Percentiles rank a stretch among this genome's conserved stretches.
Evolutionary conservation across 2,797 vertebrate species (phyloP).

Genomic region (Acanthurus lineatus): DNA sequence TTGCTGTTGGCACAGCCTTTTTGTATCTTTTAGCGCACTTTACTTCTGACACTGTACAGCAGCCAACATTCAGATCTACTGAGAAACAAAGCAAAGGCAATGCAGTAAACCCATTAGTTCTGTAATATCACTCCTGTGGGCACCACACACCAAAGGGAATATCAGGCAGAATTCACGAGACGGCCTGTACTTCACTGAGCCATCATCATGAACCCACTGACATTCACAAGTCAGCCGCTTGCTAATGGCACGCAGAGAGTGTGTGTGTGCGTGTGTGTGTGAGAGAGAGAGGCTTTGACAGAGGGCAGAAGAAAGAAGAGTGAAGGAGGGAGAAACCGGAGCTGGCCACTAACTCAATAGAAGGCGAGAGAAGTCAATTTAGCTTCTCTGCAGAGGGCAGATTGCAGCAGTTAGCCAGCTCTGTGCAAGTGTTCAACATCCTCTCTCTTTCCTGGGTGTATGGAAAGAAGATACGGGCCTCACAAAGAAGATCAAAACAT

Average conservation of each 20-base stretch:
- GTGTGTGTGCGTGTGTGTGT: constrained; percentile 20
- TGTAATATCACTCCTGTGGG: constrained; percentile 71
- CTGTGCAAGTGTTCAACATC: constrained; percentile 64
- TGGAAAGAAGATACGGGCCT: constrained; percentile 55
- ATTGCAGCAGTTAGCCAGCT: constrained; percentile 73
- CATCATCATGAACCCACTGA: constrained; percentile 68
- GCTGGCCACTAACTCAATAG: constrained; percentile 79
- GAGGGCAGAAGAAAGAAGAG: constrained; percentile 68
- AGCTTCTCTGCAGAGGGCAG: constrained; percentile 80
- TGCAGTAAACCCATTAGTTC: constrained; percentile 65
- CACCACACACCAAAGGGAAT: constrained; percentile 67
- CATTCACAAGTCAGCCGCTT: constrained; percentile 68
- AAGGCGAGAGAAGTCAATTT: constrained; percentile 82
- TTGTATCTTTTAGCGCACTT: constrained; percentile 46
- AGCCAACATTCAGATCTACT: constrained; percentile 49
- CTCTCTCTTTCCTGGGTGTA: constrained; percentile 57
- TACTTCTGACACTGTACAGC: constrained; percentile 46
- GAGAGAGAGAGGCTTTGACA: constrained; percentile 45
- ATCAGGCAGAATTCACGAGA: constrained; percentile 62
- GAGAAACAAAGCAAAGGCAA: constrained; percentile 58
- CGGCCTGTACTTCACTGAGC: constrained; percentile 60
- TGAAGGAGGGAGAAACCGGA: constrained; percentile 79
- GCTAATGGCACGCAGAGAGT: constrained; percentile 46
- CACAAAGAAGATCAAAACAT: constrained; percentile 63
- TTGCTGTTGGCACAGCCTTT: constrained; percentile 20